Evolutionary conservation across 1,140 invertebrate species (phyloP).

Genomic region (Zaprionus africanus): DNA sequence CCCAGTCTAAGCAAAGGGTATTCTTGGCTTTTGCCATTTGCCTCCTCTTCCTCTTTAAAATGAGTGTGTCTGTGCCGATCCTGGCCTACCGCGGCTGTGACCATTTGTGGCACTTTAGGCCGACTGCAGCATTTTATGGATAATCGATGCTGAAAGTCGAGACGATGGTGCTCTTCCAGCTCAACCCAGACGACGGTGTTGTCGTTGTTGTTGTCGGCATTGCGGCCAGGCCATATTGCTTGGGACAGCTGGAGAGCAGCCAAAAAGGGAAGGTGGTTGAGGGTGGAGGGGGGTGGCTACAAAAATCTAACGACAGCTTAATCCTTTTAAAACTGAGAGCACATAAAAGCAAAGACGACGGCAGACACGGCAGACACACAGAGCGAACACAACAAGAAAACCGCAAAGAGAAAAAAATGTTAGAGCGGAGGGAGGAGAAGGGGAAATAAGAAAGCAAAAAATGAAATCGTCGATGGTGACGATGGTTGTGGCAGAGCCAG

Average conservation of each 20-base stretch:
- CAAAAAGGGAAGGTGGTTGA: conserved; percentile 27
- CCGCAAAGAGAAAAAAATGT: conserved; percentile 19
- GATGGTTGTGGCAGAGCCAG: not conserved
- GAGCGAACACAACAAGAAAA: conserved; percentile 47
- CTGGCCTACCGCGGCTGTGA: not conserved
- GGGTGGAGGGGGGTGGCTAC: conserved; percentile 12
- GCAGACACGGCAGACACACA: conserved; percentile 43
- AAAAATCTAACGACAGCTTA: conserved; percentile 76
- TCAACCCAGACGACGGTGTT: conserved; percentile 15
- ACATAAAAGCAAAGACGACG: conserved; percentile 63
- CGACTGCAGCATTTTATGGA: conserved; percentile 57
- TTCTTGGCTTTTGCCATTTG: conserved; percentile 1
- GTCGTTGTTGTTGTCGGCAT: conserved; percentile 8
- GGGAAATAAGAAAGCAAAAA: conserved; percentile 20
- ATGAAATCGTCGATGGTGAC: conserved; percentile 24
- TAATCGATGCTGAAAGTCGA: conserved; percentile 70
- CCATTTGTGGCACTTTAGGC: conserved; percentile 42
- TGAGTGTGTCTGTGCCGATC: conserved; percentile 21
- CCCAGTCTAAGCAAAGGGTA: not conserved
- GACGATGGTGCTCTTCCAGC: conserved; percentile 43
- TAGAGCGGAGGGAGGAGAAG: not conserved
- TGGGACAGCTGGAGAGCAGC: conserved; percentile 22
- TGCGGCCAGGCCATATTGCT: conserved; percentile 20
- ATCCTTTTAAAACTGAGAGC: conserved; percentile 78
- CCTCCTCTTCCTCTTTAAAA: conserved; percentile 1